phyloP scores from a whole-genome alignment of 1,140 invertebrate species.

The Habropoda laboriosa region DNA sequence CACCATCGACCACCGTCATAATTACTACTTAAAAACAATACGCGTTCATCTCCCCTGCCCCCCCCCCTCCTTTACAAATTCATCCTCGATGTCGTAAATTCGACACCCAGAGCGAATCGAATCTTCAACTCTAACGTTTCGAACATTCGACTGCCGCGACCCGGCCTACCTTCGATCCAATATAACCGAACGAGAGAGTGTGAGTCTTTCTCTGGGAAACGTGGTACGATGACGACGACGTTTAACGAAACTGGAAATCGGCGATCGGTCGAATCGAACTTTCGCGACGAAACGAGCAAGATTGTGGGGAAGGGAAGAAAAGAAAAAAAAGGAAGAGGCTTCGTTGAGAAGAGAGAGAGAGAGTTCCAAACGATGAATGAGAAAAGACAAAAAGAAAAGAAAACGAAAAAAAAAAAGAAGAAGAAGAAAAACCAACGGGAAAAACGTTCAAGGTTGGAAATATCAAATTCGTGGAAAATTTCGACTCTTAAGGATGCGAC shows the following conservation, averaged over 20 bases:
- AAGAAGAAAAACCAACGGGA: too few relatives aligned
- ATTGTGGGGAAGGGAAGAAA: neutral
- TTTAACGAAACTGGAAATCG: neutral
- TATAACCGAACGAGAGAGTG: conserved; percentile 15
- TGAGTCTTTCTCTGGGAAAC: neutral
- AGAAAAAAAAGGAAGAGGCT: neutral
- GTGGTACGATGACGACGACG: neutral
- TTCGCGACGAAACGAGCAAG: neutral
- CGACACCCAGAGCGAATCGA: neutral
- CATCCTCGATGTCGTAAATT: conserved; percentile 1
- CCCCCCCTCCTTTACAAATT: neutral
- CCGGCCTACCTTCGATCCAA: conserved; percentile 64
- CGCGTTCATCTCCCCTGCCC: neutral
- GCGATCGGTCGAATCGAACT: conserved; percentile 33
- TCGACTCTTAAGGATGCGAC: conserved; percentile 40
- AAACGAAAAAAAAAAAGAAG: neutral
- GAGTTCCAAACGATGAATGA: too few relatives aligned
- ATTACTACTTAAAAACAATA: neutral
- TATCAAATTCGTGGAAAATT: conserved; percentile 42
- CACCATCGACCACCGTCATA: neutral
- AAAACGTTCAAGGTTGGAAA: too few relatives aligned
- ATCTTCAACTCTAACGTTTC: conserved; percentile 36
- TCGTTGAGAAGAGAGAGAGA: too few relatives aligned
- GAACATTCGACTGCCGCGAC: conserved; percentile 57
- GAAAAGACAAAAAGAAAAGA: neutral